Evolutionary conservation across 2,113 vertebrate genomes (phyloP), one percentile per base, ranked within the genome.

Genomic region (Rhabdornis inornatus): DNA sequence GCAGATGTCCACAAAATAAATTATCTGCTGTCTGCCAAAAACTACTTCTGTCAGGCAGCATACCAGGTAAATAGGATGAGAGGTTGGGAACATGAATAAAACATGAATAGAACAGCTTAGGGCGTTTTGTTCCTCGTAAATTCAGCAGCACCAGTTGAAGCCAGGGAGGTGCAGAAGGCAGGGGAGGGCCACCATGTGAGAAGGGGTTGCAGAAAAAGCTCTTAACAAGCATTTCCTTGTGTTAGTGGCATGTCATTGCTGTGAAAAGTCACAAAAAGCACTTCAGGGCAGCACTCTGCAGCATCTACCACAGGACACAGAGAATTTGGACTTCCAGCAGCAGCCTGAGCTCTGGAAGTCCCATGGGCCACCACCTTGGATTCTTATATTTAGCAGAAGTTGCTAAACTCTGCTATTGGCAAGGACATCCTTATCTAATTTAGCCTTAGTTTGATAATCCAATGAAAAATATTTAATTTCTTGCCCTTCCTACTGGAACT

Each of bases 1-100:
- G 92, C 94, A 96, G 83, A 95, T 97, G 89, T 94, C 92, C 86
- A 92, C 83, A 86, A 97, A 97, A 95, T 90, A 64, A 95, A 89
- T 96, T 95, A 96, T 52, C 79, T 96, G 93, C 76, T 92, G 31
- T 8, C 92, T 95, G 92, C 92, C 94, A 97, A 96, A 95, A 95
- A 35, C 83, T 72, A 91, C 71, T 61, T 50, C 75, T 96, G 95
- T 65, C 83, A 93, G 57, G 60, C 71, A 96, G 71, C 25, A 35
- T 49, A 78, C 19, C 90, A 97, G 96, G 87, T 96, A 95, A 97
- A 96, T 68, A 96, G 81, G 88, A 96, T 6, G 53, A 68, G 61
- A 93, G 69, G 92, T 94, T 91, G 92, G 86, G 95, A 96, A 78
- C 33, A 87, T 96, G 90, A 97, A 93, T 92, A 89, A 97, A 96